These are phyloP conservation scores for Brachionus sp. DNA, from an alignment of 1,140 invertebrate genomes.

Conservation along the genomic window DNA sequence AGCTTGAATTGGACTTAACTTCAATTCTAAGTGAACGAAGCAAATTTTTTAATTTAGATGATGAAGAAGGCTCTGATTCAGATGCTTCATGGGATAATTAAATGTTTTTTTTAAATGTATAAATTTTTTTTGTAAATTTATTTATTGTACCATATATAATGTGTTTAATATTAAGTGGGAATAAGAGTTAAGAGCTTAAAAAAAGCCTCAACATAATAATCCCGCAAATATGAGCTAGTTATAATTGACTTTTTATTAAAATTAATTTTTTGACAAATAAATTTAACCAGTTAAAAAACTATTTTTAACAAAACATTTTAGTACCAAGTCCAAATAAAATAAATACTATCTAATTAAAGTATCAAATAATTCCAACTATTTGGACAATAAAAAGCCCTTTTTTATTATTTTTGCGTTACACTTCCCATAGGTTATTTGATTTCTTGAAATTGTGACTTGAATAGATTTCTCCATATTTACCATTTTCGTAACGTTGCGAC, in stretches of 20 bases:
- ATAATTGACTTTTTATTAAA: neutral
- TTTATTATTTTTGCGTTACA: too few species aligned
- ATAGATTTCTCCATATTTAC: too few species aligned
- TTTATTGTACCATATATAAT: neutral
- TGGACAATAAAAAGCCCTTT: too few species aligned
- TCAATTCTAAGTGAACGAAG: slow-evolving; percentile 42
- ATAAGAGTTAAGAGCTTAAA: neutral
- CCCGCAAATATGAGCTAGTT: neutral
- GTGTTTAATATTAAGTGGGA: neutral
- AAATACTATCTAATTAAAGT: too few species aligned
- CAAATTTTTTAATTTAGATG: slow-evolving; percentile 43
- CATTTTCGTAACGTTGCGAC: too few species aligned
- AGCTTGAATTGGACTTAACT: slow-evolving; percentile 36
- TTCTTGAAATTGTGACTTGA: too few species aligned
- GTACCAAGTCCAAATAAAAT: too few species aligned
- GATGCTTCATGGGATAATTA: slow-evolving; percentile 16
- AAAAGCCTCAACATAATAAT: neutral
- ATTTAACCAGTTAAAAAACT: neutral
- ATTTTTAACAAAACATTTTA: too few species aligned
- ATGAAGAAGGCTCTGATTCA: slow-evolving; percentile 29
- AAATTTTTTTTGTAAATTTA: neutral
- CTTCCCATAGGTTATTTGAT: too few species aligned
- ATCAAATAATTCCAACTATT: too few species aligned
- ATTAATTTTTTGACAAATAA: neutral
- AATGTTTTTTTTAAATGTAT: neutral